Percentiles rank a stretch among this genome's conserved stretches.
Conservation (phyloP, 2,888 invertebrate species). For the Phengaris alcon region DNA sequence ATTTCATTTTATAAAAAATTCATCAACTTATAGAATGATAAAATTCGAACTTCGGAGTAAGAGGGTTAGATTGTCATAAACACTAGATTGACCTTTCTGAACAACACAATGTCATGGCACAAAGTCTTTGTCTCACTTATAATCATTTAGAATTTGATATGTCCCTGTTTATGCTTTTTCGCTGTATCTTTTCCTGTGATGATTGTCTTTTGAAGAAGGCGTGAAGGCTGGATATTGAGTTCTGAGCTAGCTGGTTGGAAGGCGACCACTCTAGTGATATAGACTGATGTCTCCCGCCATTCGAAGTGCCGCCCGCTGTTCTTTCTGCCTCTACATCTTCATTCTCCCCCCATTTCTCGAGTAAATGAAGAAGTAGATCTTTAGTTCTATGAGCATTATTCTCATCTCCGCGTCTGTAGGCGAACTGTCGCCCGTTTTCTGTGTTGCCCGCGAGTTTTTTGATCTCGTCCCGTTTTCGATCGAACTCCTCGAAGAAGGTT, state of each 20-base stretch:
- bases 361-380: slow-evolving; percentile 85
- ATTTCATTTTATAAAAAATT: neutral
- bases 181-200: slow-evolving; percentile 67
- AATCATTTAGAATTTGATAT: slow-evolving; percentile 53
- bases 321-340: slow-evolving; percentile 68
- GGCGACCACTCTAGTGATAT: slow-evolving; percentile 88
- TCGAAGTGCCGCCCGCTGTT: slow-evolving; percentile 75
- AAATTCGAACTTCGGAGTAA: neutral
- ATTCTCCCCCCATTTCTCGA: slow-evolving; percentile 88
- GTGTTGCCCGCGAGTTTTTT: slow-evolving; percentile 67
- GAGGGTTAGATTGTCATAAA: slow-evolving; percentile 16
- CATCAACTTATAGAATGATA: neutral
- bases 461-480: slow-evolving; percentile 67
- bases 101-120: slow-evolving; percentile 65
- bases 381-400: slow-evolving; percentile 85
- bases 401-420: slow-evolving; percentile 74
- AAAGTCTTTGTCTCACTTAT: slow-evolving; percentile 47
- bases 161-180: slow-evolving; percentile 60
- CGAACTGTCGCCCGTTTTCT: slow-evolving; percentile 65
- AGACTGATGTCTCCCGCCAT: slow-evolving; percentile 81
- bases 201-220: slow-evolving; percentile 86
- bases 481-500: slow-evolving; percentile 74
- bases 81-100: slow-evolving; percentile 44
- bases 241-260: slow-evolving; percentile 85
- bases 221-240: slow-evolving; percentile 88